A percentile compares a stretch with the other conserved stretches of the same genome.
These are phyloP conservation scores for Apodemia hepburni DNA, from an alignment of 2,888 invertebrate species.

Conservation along the genomic window DNA sequence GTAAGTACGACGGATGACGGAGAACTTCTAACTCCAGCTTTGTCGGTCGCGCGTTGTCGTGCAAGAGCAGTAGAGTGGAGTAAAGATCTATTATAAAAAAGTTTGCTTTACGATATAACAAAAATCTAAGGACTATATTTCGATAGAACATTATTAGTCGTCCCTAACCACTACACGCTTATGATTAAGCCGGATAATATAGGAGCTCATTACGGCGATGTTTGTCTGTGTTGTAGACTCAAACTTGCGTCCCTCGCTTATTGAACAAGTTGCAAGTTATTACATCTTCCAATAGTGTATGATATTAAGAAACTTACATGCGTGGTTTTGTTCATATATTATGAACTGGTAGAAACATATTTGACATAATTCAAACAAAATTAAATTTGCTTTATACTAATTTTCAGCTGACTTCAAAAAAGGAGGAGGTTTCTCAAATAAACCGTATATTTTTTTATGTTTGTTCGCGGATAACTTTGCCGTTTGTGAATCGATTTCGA, in stretches of 20 bases:
- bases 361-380: not conserved
- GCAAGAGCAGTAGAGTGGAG: too few relatives aligned
- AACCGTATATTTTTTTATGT: too few relatives aligned
- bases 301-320: conserved; percentile 5
- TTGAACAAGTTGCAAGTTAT: conserved; percentile 11
- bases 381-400: conserved; percentile 4
- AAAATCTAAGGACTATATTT: conserved; percentile 16
- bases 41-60: too few relatives aligned
- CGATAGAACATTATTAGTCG: not conserved
- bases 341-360: not conserved
- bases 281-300: conserved; percentile 12
- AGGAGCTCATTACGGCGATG: conserved; percentile 40
- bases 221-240: conserved; percentile 38
- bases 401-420: too few relatives aligned
- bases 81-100: too few relatives aligned
- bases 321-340: not conserved
- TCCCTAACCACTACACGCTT: conserved; percentile 27
- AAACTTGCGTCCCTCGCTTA: conserved; percentile 22
- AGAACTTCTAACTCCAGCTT: too few relatives aligned
- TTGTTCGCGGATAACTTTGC: too few relatives aligned
- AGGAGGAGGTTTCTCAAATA: too few relatives aligned
- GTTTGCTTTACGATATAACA: conserved; percentile 23
- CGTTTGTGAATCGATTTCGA: too few relatives aligned
- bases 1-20: too few relatives aligned
- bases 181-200: conserved; percentile 32